Base-by-base conservation (phyloP, 1,140 invertebrate genomes). In the Lerema accius region DNA sequence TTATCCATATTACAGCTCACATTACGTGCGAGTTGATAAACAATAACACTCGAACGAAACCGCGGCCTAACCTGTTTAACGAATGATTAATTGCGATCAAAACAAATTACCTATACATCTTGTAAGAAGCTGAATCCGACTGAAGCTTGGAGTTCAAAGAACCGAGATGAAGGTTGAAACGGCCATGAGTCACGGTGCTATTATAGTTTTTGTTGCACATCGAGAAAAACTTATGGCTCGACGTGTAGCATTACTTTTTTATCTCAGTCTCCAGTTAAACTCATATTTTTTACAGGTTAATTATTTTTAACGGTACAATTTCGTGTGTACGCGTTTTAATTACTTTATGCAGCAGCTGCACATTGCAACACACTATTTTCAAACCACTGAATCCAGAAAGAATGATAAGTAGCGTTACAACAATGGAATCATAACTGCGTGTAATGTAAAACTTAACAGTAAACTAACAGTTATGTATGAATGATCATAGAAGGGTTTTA, bases 121-220 rank as follows among this genome's bases (percentile, higher is more conserved):
- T 78, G 65, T 71, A 48, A 63, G 69, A 63, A 71, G 71, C 69
- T 59, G 65, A 62, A 42, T 60, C 35, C 63, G 63, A 80, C 78
- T 80, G 76, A 76, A 77, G 60, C 60, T 62, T 59, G 61, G 71
- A 63, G 86, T 89, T 89, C 84, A 89, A 84, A 73, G 84, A 89
- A 82, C 86, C 77, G 69, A 63, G 40, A 65, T 69, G 73, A 82
- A 89, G 82, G 83, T 80, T 78, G 79, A 45, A 70, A 32, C 65
- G 56, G 63, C 68, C 80, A 73, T 85, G 85, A 86, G 49, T 84
- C 85, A 86, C 66, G 65, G 45, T 64, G 67, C 70, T 71, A 80
- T 82, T 79, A 80, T 74, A 62, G 65, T 76, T 76, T 82, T 84
- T 84, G 69, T 49, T 63, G 11, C 39, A 55, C 19, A n/a, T 56